Evolutionary conservation across 2,797 vertebrate species (phyloP).

Genomic region (Mallotus villosus): DNA sequence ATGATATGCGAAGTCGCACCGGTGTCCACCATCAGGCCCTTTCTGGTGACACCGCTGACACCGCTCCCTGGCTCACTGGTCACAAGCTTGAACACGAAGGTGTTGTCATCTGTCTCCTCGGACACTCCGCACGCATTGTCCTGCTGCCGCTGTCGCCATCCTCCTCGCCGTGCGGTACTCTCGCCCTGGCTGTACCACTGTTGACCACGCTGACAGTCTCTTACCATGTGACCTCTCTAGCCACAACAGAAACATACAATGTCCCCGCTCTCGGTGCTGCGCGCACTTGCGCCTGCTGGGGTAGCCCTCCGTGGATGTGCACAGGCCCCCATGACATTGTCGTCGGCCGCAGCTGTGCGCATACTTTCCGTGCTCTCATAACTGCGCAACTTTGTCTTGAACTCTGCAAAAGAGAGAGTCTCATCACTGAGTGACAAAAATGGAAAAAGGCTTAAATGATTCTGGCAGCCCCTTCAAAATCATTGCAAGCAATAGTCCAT

Average conservation of each 20-base stretch:
- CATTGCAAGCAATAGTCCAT: conserved; percentile 6
- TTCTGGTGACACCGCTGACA: conserved; percentile 7
- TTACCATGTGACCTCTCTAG: conserved; percentile 32
- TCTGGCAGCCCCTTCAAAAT: conserved; percentile 13
- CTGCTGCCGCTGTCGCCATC: conserved; percentile 13
- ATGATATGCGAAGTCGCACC: conserved; percentile 39
- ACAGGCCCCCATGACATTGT: conserved; percentile 28
- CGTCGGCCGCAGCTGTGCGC: not conserved
- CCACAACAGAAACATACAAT: conserved; percentile 35
- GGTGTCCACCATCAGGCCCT: conserved; percentile 42
- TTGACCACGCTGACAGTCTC: conserved; percentile 10
- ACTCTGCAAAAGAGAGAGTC: conserved; percentile 29
- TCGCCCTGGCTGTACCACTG: conserved; percentile 30
- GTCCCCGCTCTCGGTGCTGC: too few relatives aligned
- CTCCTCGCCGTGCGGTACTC: conserved; percentile 22
- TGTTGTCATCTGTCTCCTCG: not conserved
- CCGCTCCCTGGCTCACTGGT: conserved; percentile 11
- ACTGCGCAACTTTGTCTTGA: conserved; percentile 35
- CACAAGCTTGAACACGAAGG: conserved; percentile 27
- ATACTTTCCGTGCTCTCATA: conserved; percentile 28
- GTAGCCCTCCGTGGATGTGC: conserved; percentile 18
- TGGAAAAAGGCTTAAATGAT: conserved; percentile 3
- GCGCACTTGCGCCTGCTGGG: too few relatives aligned
- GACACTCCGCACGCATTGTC: not conserved
- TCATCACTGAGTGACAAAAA: conserved; percentile 36